Evolutionary conservation across 2,113 vertebrate genomes (phyloP), one percentile per base, ranked within the genome.

Genomic region (Lota lota): DNA sequence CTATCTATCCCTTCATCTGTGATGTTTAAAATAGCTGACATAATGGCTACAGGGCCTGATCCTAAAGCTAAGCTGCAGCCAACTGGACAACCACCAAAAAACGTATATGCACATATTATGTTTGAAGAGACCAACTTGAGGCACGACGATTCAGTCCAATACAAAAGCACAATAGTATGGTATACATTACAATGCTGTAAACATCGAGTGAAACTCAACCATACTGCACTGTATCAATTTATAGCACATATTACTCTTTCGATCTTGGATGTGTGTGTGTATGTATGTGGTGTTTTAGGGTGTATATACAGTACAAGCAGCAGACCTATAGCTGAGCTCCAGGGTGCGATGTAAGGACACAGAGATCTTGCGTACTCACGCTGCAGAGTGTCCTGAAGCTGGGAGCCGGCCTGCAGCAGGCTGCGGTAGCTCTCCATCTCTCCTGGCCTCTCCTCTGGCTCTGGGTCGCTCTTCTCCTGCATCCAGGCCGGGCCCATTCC

Each of bases 361-460:
- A 18, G 6, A 7, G 53, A 22, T 70, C 22, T 17, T 22, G 24
- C 75, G 59, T 72, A 90, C 94, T 93, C 84, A 96, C 95, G 88
- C 88, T 93, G 91, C 85, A 85, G 87, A 53, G 85, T 90, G 80
- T 81, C 87, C 83, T 94, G 87, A 40, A 94, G 91, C 87, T 91
- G 85, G 20, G 91, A 92, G 79, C 91, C 90, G 15, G 92, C 88
- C 73, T 91, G 93, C 88, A 94, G 88, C 65, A 96, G 91, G 86
- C 88, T 83, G 78, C 88, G 93, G 83, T 95, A 95, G 75, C 90
- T 88, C 84, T 92, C 92, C 91, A 94, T 94, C 74, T 93, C 92
- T 80, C 77, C 81, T 47, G 40, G 40, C 40, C 10, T 14, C 40
- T 47, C 40, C 40, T 47, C 71, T 74, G 76, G 79, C 78, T 79